These are phyloP conservation scores for Apoda limacodes DNA, from an alignment of 2,888 invertebrate genomes.

Conservation along the genomic window DNA sequence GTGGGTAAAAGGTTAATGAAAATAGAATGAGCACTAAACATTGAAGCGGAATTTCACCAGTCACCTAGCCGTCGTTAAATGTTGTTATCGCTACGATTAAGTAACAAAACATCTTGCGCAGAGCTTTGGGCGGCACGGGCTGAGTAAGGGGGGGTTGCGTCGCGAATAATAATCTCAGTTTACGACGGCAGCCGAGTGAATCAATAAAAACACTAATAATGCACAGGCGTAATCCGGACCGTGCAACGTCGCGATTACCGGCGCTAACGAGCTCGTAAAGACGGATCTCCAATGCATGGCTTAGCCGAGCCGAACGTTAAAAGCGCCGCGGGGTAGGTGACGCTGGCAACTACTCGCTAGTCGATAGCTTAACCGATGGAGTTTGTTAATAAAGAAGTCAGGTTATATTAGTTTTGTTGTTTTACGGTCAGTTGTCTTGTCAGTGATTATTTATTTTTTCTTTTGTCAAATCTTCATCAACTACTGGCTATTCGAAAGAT, in stretches of 20 bases:
- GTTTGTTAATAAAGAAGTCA: too few species aligned
- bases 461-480: too few species aligned
- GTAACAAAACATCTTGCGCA: slow-evolving; percentile 64
- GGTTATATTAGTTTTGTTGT: too few species aligned
- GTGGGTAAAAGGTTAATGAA: slow-evolving; percentile 70
- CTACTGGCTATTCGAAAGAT: too few species aligned
- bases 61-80: slow-evolving; percentile 70
- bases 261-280: slow-evolving; percentile 68
- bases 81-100: slow-evolving; percentile 69
- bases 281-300: slow-evolving; percentile 62
- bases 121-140: slow-evolving; percentile 32
- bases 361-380: too few species aligned
- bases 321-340: slow-evolving; percentile 18
- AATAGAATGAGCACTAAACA: slow-evolving; percentile 70
- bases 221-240: slow-evolving; percentile 65
- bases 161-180: slow-evolving; percentile 70
- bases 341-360: slow-evolving; percentile 13
- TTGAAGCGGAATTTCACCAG: slow-evolving; percentile 67
- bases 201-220: slow-evolving; percentile 72
- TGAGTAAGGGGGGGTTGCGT: slow-evolving; percentile 36
- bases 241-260: slow-evolving; percentile 65
- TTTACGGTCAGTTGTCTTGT: too few species aligned
- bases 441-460: too few species aligned
- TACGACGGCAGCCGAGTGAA: slow-evolving; percentile 68
- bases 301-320: slow-evolving; percentile 38